Conservation (phyloP, 2,113 vertebrate genomes). For the Rhinichthys klamathensis region DNA sequence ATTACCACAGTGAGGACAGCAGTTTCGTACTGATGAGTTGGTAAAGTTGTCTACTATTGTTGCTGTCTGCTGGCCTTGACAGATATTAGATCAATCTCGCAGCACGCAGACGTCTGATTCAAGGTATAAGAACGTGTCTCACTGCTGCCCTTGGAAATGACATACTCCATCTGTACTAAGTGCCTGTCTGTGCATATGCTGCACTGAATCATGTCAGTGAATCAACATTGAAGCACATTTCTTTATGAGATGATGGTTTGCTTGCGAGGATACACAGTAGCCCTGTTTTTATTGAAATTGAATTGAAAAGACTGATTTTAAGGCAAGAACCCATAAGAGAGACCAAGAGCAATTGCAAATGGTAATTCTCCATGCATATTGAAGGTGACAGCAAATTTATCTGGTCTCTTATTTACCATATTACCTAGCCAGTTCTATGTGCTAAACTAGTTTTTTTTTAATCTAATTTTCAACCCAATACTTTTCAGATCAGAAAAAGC, state of each 20-base stretch:
- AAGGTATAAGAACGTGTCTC: background rate
- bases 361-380: constrained; percentile 53
- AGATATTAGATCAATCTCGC: constrained; percentile 25
- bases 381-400: constrained; percentile 59
- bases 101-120: background rate
- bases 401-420: constrained; percentile 34
- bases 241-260: background rate
- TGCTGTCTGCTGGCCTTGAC: background rate
- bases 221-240: background rate
- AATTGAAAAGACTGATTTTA: background rate
- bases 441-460: constrained; percentile 19
- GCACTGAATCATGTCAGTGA: constrained; percentile 11
- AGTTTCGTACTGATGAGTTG: constrained; percentile 31
- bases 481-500: constrained; percentile 18
- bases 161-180: constrained; percentile 6
- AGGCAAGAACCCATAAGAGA: constrained; percentile 1
- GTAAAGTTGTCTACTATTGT: constrained; percentile 18
- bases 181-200: constrained; percentile 16
- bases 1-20: constrained; percentile 28
- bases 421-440: constrained; percentile 3
- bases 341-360: background rate
- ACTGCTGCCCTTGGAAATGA: constrained; percentile 23
- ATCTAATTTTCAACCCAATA: constrained; percentile 33
- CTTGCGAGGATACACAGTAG: background rate
- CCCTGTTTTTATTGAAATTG: background rate